Percentiles rank a stretch among this genome's conserved stretches.
Evolutionary conservation across 2,888 invertebrate species (phyloP).

Genomic region (Meliscaeva auricollis): DNA sequence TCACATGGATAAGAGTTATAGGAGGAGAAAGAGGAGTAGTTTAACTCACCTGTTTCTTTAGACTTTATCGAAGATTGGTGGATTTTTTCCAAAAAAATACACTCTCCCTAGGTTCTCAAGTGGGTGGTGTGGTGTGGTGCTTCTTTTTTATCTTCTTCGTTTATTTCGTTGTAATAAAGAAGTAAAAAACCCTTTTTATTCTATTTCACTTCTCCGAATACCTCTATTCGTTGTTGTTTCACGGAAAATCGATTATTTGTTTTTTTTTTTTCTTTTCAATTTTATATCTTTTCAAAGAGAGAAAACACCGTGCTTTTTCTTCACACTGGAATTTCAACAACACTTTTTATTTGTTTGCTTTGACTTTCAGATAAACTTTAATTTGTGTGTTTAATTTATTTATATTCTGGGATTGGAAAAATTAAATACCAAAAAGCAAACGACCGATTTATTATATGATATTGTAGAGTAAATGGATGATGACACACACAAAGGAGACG

Average conservation of each 20-base stretch:
- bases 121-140: conserved; percentile 22
- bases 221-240: conserved; percentile 64
- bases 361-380: conserved; percentile 37
- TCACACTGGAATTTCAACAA: conserved; percentile 16
- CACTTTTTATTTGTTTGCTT: not conserved
- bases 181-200: conserved; percentile 17
- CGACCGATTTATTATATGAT: conserved; percentile 49
- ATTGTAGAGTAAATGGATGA: not conserved
- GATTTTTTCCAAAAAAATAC: conserved; percentile 17
- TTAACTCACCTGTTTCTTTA: conserved; percentile 68
- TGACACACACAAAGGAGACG: conserved; percentile 57
- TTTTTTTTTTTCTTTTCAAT: conserved; percentile 20
- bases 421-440: conserved; percentile 39
- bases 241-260: conserved; percentile 73
- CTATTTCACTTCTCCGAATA: conserved; percentile 36
- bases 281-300: conserved; percentile 18
- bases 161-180: conserved; percentile 20
- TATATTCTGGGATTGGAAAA: no score
- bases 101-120: conserved; percentile 1
- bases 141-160: conserved; percentile 17
- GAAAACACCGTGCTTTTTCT: conserved; percentile 3
- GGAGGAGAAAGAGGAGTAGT: conserved; percentile 5
- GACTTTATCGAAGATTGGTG: conserved; percentile 16
- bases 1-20: conserved; percentile 17
- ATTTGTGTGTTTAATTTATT: no score